Conservation (phyloP, 2,888 invertebrate genomes). For the Meloe dianella region DNA sequence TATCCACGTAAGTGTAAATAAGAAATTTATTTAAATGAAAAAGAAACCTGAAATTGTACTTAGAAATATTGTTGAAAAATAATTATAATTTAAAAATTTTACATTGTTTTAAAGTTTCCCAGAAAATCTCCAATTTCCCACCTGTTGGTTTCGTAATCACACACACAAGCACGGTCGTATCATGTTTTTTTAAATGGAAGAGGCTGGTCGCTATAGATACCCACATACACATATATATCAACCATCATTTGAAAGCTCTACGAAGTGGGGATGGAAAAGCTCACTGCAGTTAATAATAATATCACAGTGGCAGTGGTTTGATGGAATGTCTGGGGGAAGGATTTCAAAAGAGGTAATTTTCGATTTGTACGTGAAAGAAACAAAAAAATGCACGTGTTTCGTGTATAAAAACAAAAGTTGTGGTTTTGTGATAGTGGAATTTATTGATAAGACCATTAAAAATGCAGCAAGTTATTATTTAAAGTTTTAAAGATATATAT, state of each 20-base stretch:
- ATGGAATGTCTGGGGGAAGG: too few species aligned
- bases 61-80: conserved; percentile 33
- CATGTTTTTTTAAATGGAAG: conserved; percentile 23
- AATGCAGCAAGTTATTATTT: not conserved
- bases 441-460: not conserved
- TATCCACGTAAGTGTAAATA: conserved; percentile 32
- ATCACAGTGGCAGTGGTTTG: conserved; percentile 16
- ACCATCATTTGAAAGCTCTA: conserved; percentile 19
- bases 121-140: conserved; percentile 27
- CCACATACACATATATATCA: conserved; percentile 31
- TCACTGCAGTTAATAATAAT: conserved; percentile 31
- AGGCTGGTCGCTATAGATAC: conserved; percentile 47
- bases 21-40: conserved; percentile 23
- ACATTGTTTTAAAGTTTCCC: conserved; percentile 20
- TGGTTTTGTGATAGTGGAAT: too few species aligned
- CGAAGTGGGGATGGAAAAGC: conserved; percentile 29
- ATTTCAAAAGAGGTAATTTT: too few species aligned
- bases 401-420: not conserved
- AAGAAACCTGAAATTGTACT: conserved; percentile 25
- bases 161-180: conserved; percentile 24
- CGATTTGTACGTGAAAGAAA: not conserved
- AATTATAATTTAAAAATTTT: conserved; percentile 27
- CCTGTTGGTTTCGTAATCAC: conserved; percentile 34
- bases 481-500: not conserved
- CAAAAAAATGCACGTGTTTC: not conserved